phyloP scores from a whole-genome alignment of 2,113 vertebrate genomes.

The Rhinolophus ferrumequinum region DNA sequence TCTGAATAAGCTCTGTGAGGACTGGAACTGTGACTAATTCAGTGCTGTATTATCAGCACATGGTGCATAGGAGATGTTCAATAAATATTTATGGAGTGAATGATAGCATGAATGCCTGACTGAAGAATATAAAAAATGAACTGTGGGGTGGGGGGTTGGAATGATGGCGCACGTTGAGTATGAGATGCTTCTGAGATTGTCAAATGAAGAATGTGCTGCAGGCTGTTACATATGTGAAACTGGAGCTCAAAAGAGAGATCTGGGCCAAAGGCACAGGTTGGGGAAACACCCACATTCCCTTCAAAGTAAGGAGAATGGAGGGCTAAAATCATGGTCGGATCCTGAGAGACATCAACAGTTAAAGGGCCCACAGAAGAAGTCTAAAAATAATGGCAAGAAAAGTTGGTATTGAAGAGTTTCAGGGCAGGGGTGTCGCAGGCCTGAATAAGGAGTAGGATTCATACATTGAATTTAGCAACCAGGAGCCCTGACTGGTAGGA shows the following conservation, averaged over 20 bases:
- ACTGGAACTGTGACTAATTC: background rate
- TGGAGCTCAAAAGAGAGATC: background rate
- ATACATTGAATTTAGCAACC: background rate
- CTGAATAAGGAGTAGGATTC: background rate
- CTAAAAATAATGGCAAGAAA: background rate
- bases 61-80: background rate
- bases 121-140: no score
- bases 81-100: no score
- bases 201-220: background rate
- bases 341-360: background rate
- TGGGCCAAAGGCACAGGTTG: background rate
- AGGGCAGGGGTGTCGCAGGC: background rate
- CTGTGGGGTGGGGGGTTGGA: background rate
- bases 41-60: background rate
- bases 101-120: rapidly evolving
- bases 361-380: background rate
- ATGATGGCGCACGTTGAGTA: rapidly evolving
- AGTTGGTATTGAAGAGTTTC: background rate
- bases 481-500: background rate
- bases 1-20: background rate
- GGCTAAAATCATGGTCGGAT: rapidly evolving
- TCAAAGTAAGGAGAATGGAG: background rate
- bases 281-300: background rate
- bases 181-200: background rate
- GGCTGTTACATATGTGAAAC: background rate